Evolutionary conservation across 2,113 vertebrate genomes (phyloP), one percentile per base, ranked within the genome.

Genomic region (Phycodurus eques): DNA sequence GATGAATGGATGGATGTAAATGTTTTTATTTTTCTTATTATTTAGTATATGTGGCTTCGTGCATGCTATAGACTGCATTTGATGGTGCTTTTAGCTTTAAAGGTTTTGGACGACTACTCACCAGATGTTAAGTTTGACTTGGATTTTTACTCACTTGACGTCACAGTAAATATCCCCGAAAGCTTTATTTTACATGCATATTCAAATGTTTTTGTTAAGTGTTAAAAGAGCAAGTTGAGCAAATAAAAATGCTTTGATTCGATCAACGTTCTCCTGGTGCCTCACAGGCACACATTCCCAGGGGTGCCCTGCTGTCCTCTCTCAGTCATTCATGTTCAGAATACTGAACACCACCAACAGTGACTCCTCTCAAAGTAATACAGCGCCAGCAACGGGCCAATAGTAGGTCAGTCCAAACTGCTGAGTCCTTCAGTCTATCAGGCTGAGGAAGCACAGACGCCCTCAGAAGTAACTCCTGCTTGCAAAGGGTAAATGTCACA

Each of bases 401-500:
- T 73, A 42, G 54, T 13, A 35, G 61, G 49, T 64, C 69, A 56
- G 76, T 35, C 46, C 69, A 64, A 70, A 80, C n/a, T 65, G 64
- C 67, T 69, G 67, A 75, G 62, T 70, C 67, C 20, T 76, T 67
- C 46, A 66, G 64, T 73, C 42, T 57, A n/a, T 71, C 74, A 39
- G 56, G 49, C 61, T 51, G 67, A 68, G 62, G 35, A 4, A 43
- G 54, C 56, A n/a, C 60, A 65, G 59, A 70, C 33, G 20, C 53
- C 64, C 53, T 31, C 62, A 42, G 57, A 76, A 59, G 68, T 35
- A 15, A 65, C 57, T 59, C 33, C 53, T 69, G 53, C 49, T 49
- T 60, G 73, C 80, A 57, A 69, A 69, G 68, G 51, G 44, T 73
- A 72, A 70, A 72, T 70, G 68, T 31, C 53, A 57, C 76, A 68